These are phyloP conservation scores for Ryuthela nishihirai DNA, from an alignment of 2,888 invertebrate genomes.

Conservation along the genomic window DNA sequence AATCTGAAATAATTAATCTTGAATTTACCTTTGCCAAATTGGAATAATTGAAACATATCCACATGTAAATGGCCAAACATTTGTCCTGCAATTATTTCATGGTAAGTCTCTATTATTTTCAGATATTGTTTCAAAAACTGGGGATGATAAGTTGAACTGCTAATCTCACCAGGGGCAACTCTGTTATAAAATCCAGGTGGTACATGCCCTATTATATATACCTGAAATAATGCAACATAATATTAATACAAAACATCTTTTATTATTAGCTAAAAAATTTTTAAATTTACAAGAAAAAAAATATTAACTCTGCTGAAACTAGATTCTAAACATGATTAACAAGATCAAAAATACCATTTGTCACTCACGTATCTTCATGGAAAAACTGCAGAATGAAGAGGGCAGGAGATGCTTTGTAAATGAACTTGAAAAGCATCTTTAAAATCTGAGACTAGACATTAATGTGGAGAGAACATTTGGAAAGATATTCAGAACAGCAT, in stretches of 20 bases:
- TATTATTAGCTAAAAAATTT: background rate
- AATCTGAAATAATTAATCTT: background rate
- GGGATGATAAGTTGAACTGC: slow-evolving; percentile 9
- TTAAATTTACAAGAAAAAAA: background rate
- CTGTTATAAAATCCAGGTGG: slow-evolving; percentile 27
- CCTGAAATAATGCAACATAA: slow-evolving; percentile 13
- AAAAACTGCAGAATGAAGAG: too few species aligned
- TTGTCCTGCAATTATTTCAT: slow-evolving; percentile 16
- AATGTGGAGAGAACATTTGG: too few species aligned
- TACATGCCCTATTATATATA: slow-evolving; percentile 31
- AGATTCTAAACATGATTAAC: too few species aligned
- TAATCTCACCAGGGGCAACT: background rate
- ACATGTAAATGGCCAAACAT: slow-evolving; percentile 25
- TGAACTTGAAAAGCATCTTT: too few species aligned
- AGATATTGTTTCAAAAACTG: slow-evolving; percentile 6
- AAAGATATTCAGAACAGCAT: too few species aligned
- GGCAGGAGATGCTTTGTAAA: too few species aligned
- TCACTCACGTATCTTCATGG: too few species aligned
- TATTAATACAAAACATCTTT: background rate
- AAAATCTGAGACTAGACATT: too few species aligned
- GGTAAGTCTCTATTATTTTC: slow-evolving; percentile 4
- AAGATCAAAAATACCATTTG: too few species aligned
- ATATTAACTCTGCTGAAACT: too few species aligned
- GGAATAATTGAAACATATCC: slow-evolving; percentile 24
- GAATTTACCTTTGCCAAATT: slow-evolving; percentile 9